phyloP scores from a whole-genome alignment of 2,888 invertebrate species.

The Abrostola tripartita region DNA sequence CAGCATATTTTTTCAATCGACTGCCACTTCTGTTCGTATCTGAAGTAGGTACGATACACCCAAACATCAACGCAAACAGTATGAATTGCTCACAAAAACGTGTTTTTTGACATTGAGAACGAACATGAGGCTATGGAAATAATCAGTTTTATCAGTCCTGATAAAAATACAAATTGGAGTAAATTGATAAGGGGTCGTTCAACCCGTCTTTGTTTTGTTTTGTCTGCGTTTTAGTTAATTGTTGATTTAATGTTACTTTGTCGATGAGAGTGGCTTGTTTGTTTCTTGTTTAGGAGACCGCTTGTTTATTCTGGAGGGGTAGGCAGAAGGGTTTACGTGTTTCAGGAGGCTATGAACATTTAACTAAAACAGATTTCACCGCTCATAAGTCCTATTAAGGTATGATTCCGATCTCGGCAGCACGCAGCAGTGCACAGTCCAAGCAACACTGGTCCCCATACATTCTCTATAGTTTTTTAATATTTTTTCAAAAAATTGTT shows the following conservation, averaged over 20 bases:
- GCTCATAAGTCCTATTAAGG: too few species aligned
- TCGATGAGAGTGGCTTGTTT: too few species aligned
- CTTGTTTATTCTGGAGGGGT: too few species aligned
- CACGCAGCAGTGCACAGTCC: too few species aligned
- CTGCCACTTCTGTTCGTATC: constrained; percentile 12
- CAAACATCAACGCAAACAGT: constrained; percentile 40
- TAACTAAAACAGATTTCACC: too few species aligned
- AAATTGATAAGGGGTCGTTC: constrained; percentile 56
- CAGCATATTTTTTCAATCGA: background rate
- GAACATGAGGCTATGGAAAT: constrained; percentile 44
- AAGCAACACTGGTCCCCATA: too few species aligned
- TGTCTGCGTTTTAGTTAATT: constrained; percentile 4
- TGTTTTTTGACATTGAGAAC: constrained; percentile 63
- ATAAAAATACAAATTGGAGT: constrained; percentile 63
- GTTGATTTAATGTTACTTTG: background rate
- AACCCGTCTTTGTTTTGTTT: constrained; percentile 33
- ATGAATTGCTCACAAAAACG: constrained; percentile 50
- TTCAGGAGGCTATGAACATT: too few species aligned
- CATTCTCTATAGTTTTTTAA: too few species aligned
- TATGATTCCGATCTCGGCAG: too few species aligned
- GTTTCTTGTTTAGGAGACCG: too few species aligned
- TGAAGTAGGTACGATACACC: background rate
- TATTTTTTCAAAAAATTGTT: too few species aligned
- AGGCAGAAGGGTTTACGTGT: too few species aligned
- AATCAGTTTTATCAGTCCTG: constrained; percentile 51